phyloP scores from a whole-genome alignment of 2,888 invertebrate species.

The Sarcophaga variegata region DNA sequence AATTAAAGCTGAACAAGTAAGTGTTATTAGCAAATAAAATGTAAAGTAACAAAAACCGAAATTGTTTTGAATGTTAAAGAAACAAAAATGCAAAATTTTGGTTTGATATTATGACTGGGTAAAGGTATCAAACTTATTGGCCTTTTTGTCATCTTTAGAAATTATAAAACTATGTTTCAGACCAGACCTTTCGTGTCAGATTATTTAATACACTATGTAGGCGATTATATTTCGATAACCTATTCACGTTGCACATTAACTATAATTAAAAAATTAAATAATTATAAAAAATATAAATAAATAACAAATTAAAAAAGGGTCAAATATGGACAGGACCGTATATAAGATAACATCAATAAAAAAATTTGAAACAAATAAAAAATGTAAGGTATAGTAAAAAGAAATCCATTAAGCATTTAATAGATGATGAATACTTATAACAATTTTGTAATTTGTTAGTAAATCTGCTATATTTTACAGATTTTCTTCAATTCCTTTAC shows the following conservation, averaged over 20 bases:
- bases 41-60: not conserved
- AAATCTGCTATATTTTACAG: no score
- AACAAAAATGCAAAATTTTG: not conserved
- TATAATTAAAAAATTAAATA: conserved; percentile 69
- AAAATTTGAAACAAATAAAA: not conserved
- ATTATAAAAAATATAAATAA: conserved; percentile 69
- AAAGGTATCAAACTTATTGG: conserved; percentile 33
- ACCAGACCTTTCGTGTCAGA: conserved; percentile 87
- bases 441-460: no score
- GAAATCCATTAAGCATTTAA: not conserved
- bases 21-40: not conserved
- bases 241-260: conserved; percentile 75
- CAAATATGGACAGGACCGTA: conserved; percentile 18
- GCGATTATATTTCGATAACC: conserved; percentile 84
- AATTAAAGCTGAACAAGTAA: not conserved
- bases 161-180: conserved; percentile 70
- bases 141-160: conserved; percentile 32
- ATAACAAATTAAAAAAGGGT: conserved; percentile 30
- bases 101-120: not conserved
- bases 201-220: conserved; percentile 86
- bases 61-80: not conserved
- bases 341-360: conserved; percentile 3
- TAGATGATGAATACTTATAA: no score
- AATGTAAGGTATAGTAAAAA: not conserved
- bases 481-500: no score